Conservation (phyloP, 2,113 vertebrate species). For the Alethe castanea region DNA sequence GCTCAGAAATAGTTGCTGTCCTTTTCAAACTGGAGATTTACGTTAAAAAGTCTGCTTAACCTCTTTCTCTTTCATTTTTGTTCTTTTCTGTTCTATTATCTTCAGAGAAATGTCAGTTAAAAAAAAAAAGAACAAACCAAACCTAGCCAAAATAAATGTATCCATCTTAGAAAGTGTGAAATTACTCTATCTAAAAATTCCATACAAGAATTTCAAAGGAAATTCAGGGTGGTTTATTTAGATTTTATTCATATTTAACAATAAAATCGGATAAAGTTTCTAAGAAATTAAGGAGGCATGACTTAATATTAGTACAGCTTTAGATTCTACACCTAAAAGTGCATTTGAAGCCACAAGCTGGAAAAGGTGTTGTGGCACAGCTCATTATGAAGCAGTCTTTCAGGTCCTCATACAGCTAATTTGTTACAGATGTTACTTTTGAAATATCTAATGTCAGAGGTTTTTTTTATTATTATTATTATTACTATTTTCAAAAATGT, state of each 20-base stretch:
- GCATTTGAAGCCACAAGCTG: neutral
- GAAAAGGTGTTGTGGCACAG: neutral
- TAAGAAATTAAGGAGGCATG: neutral
- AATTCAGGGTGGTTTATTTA: neutral
- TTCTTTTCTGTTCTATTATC: neutral
- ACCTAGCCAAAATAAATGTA: neutral
- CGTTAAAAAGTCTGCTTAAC: neutral
- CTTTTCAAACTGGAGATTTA: neutral
- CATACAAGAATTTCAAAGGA: neutral
- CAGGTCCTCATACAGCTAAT: neutral
- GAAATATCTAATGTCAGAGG: neutral
- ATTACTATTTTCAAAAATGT: neutral
- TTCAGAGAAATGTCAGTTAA: neutral
- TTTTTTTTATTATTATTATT: too few relatives aligned
- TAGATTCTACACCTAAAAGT: neutral
- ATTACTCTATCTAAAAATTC: neutral
- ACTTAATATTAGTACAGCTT: neutral
- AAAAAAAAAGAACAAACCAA: neutral
- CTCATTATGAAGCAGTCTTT: neutral
- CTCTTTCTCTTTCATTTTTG: neutral
- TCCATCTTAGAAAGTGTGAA: neutral
- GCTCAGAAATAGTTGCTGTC: neutral
- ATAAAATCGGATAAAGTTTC: neutral
- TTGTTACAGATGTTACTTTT: neutral
- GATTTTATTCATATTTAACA: neutral